Evolutionary conservation across 2,888 invertebrate genomes (phyloP), one percentile per base, ranked within the genome.

Genomic region (Odontothrips loti): DNA sequence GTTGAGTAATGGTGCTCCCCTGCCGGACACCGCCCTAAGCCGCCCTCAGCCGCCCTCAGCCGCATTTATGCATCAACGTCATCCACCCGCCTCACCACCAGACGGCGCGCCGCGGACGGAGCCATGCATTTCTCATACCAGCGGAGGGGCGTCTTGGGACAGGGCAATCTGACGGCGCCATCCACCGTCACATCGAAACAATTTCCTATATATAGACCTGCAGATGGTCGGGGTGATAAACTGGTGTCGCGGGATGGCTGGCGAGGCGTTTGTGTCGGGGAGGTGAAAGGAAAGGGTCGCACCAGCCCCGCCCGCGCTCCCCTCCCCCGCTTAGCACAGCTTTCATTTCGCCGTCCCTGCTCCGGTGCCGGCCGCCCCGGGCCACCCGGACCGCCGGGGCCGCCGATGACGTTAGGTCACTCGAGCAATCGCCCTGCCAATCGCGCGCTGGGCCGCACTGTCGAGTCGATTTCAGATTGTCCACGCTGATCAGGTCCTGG

Each of bases 341-440:
- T 43, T 43, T 43, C 34, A 43, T 43, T 6, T 15, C 15, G 0
- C 81, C 43, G 63, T 6, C 80, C 68, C 27, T 17, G 9, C 17
- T 20, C 17, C 1, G 51, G 51, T 17, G 51, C 51, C 51, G 34
- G 34, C 34, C 34, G 34, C 34, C 34, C 34, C 34, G 3, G 34
- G 3, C 34, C 34, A 43, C 34, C 34, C 34, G 34, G 34, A 6
- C 34, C 34, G 34, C 34, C 34, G 1, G 51, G 51, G 51, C 51
- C 51, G 51, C 20, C 68, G 68, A 12, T 75, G 68, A 12, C 68
- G 68, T 75, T 75, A n/a, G 23, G 68, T 75, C 68, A 75, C n/a
- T 75, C 68, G 68, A 43, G 34, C 34, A 43, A 43, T 43, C 34
- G 34, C 34, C 34, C 34, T 43, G 34, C 34, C 34, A 43, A 43